phyloP scores from a whole-genome alignment of 2,797 vertebrate species.

The Liparis tanakae region DNA sequence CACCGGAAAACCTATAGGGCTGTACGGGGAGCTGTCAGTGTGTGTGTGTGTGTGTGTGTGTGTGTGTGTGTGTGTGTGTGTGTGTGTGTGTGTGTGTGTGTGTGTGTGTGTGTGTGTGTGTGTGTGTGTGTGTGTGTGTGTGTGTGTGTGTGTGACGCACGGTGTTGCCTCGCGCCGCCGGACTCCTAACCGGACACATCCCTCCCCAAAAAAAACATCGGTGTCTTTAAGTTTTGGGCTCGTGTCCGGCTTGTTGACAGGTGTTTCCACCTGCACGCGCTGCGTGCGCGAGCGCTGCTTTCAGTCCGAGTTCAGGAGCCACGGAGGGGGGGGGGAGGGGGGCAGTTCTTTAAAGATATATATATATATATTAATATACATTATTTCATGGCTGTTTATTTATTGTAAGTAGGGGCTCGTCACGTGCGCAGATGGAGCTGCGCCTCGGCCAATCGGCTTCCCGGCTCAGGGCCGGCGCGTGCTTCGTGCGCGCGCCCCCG shows the following conservation, averaged over 20 bases:
- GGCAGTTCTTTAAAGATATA: too few relatives aligned
- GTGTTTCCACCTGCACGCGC: background rate
- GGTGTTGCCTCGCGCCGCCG: slow-evolving; percentile 58
- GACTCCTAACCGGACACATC: slow-evolving; percentile 66
- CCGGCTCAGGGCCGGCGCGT: slow-evolving; percentile 59
- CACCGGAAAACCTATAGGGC: slow-evolving; percentile 46
- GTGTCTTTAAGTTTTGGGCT: slow-evolving; percentile 51
- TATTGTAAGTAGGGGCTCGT: slow-evolving; percentile 82
- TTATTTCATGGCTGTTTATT: slow-evolving; percentile 82
- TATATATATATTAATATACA: slow-evolving; percentile 17
- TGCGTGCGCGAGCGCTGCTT: background rate
- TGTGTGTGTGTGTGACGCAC: slow-evolving; percentile 63
- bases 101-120: background rate
- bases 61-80: slow-evolving; percentile 66
- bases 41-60: slow-evolving; percentile 22
- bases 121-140: too few relatives aligned
- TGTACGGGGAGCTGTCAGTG: slow-evolving; percentile 58
- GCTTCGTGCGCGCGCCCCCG: slow-evolving; percentile 72
- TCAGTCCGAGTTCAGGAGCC: background rate
- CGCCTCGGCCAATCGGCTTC: slow-evolving; percentile 72
- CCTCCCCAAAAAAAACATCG: slow-evolving; percentile 6
- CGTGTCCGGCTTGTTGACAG: background rate
- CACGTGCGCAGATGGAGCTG: slow-evolving; percentile 79
- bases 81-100: slow-evolving; percentile 60
- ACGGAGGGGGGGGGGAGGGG: too few relatives aligned